These are phyloP conservation scores for Epinephelus coioides DNA, from an alignment of 2,797 vertebrate genomes.

Conservation along the genomic window DNA sequence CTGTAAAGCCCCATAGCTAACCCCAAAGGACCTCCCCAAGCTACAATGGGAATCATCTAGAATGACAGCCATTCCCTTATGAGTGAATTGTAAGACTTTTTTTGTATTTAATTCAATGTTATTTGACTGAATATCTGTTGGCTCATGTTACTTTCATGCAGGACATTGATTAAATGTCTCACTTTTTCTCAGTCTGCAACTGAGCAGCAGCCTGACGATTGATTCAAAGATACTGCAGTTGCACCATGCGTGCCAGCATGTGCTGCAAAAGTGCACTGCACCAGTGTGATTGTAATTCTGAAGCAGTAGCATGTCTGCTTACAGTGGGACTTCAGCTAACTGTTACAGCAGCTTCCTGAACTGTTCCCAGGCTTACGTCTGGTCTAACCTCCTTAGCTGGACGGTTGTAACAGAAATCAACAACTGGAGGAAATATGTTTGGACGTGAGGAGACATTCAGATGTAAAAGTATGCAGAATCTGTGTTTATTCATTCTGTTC, in stretches of 20 bases:
- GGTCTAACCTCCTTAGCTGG: neutral
- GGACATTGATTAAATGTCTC: conserved; percentile 6
- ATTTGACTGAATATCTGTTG: neutral
- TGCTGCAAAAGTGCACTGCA: conserved; percentile 13
- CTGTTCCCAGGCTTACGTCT: conserved; percentile 1
- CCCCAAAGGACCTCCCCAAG: conserved; percentile 12
- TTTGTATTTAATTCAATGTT: neutral
- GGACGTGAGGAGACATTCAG: neutral
- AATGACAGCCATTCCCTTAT: neutral
- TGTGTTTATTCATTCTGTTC: neutral
- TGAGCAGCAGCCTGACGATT: neutral
- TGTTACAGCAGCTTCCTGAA: conserved; percentile 20
- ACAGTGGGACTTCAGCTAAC: neutral
- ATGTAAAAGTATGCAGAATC: neutral
- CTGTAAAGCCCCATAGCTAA: conserved; percentile 4
- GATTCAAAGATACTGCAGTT: conserved; percentile 7
- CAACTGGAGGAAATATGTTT: neutral
- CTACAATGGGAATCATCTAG: conserved; percentile 6
- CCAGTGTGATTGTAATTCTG: conserved; percentile 7
- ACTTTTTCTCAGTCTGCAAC: neutral
- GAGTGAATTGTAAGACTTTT: neutral
- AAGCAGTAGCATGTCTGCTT: neutral
- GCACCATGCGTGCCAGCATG: conserved; percentile 1
- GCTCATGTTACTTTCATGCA: neutral
- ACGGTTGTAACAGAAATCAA: conserved; percentile 1